These are phyloP conservation scores for Manis javanica DNA, from an alignment of 2,797 vertebrate genomes.

Conservation along the genomic window DNA sequence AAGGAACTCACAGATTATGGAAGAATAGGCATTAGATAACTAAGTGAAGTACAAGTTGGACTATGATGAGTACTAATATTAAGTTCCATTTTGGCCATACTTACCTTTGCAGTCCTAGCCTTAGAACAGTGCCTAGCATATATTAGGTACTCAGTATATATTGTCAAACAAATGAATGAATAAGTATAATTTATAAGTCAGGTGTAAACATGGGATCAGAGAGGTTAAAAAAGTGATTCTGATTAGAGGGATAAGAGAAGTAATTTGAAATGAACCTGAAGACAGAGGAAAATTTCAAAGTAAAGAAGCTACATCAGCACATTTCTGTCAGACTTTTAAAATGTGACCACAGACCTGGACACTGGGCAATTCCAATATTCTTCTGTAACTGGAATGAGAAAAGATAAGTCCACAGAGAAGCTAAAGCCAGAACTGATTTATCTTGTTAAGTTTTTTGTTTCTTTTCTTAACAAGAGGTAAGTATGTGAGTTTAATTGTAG, in stretches of 20 bases:
- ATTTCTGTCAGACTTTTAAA: constrained; percentile 2
- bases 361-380: background rate
- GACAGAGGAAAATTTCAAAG: background rate
- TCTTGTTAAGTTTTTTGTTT: background rate
- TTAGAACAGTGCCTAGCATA: background rate
- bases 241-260: background rate
- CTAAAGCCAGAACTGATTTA: background rate
- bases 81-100: background rate
- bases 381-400: background rate
- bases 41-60: background rate
- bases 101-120: background rate
- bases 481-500: background rate
- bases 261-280: background rate
- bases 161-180: background rate
- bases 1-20: background rate
- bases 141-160: background rate
- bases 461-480: background rate
- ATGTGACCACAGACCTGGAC: background rate
- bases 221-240: background rate
- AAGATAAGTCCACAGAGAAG: background rate
- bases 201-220: background rate
- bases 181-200: constrained; percentile 5
- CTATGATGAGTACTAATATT: background rate
- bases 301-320: background rate
- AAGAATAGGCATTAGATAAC: background rate